Percentiles rank a stretch among this genome's conserved stretches.
Conservation (phyloP, 2,113 vertebrate species). For the Pogona vitticeps region DNA sequence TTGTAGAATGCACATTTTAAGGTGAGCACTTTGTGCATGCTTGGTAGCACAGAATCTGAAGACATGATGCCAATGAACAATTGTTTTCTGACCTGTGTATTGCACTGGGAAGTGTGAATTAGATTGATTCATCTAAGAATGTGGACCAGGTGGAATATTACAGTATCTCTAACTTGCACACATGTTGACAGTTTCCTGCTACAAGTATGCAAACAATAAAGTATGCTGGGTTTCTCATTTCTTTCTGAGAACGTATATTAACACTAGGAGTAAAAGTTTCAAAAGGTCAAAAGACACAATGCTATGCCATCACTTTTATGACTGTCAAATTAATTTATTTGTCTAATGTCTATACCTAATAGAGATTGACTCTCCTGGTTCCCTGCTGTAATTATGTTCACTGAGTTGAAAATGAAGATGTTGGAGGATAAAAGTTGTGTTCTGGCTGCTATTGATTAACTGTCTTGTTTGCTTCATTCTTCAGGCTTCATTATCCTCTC, state of each 20-base stretch:
- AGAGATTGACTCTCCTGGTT: conserved; percentile 68
- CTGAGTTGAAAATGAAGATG: conserved; percentile 74
- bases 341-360: conserved; percentile 62
- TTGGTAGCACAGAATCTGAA: not conserved
- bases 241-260: conserved; percentile 48
- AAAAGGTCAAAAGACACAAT: conserved; percentile 60
- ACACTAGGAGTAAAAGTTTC: conserved; percentile 58
- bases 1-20: not conserved
- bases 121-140: not conserved
- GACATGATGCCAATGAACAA: not conserved
- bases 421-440: conserved; percentile 67
- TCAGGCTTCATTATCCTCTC: conserved; percentile 69
- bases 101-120: not conserved
- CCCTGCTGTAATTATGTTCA: conserved; percentile 75
- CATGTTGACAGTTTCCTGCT: not conserved
- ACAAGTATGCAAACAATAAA: not conserved
- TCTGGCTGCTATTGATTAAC: conserved; percentile 76
- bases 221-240: conserved; percentile 49
- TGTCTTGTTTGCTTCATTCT: conserved; percentile 71
- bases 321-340: conserved; percentile 71
- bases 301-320: conserved; percentile 66
- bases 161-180: not conserved
- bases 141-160: not conserved
- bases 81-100: not conserved
- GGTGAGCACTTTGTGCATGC: not conserved